phyloP scores from a whole-genome alignment of 2,888 invertebrate genomes.

The Penaeus monodon region DNA sequence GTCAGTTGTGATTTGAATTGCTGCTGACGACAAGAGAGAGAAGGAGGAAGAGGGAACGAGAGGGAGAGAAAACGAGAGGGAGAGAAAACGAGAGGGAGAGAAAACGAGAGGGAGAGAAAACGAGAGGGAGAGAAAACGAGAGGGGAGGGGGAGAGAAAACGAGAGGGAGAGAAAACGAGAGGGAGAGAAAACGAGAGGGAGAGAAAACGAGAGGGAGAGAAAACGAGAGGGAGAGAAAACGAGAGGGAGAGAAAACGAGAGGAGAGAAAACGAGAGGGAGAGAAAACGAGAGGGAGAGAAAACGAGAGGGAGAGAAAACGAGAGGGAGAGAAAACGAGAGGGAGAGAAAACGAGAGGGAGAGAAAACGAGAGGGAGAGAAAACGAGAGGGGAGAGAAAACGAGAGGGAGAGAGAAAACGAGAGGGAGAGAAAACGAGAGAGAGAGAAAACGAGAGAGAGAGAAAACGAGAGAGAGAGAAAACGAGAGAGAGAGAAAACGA shows the following conservation, averaged over 20 bases:
- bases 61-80: neutral
- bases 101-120: too few relatives aligned
- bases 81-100: too few relatives aligned
- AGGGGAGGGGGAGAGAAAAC: too few relatives aligned
- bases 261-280: too few relatives aligned
- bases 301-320: neutral
- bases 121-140: neutral
- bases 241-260: neutral
- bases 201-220: too few relatives aligned
- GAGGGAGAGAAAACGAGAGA: neutral
- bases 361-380: too few relatives aligned
- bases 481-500: too few relatives aligned
- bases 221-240: neutral
- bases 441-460: conserved; percentile 1
- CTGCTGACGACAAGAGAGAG: neutral
- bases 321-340: too few relatives aligned
- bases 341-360: too few relatives aligned
- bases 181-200: neutral
- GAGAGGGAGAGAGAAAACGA: neutral
- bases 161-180: too few relatives aligned
- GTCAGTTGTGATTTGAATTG: too few relatives aligned
- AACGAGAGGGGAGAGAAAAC: neutral
- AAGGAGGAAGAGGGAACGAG: neutral
- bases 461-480: neutral
- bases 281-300: neutral